Evolutionary conservation across 2,888 invertebrate genomes (phyloP).

Genomic region (Nomada hirtipes): DNA sequence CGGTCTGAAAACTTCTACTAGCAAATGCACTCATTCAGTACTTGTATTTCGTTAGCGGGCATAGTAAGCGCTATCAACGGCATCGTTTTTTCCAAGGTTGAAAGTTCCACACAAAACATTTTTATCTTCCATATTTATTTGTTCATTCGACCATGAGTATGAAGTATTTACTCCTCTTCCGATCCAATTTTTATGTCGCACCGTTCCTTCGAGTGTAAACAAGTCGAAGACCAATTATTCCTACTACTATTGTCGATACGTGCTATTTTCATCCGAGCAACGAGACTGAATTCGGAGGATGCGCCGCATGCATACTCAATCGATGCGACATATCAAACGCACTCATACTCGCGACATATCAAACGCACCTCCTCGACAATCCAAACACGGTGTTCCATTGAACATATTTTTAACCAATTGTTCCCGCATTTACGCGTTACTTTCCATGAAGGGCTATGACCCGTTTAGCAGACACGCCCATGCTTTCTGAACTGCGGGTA

Average conservation of each 20-base stretch:
- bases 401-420: slow-evolving; percentile 36
- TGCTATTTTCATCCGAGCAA: slow-evolving; percentile 37
- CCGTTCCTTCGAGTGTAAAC: slow-evolving; percentile 39
- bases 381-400: slow-evolving; percentile 2
- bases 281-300: slow-evolving; percentile 14
- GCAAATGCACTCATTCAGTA: neutral
- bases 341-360: slow-evolving; percentile 11
- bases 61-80: neutral
- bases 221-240: slow-evolving; percentile 33
- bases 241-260: slow-evolving; percentile 22
- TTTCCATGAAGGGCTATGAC: slow-evolving; percentile 53
- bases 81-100: slow-evolving; percentile 4
- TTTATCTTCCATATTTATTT: slow-evolving; percentile 40
- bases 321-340: slow-evolving; percentile 19
- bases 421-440: slow-evolving; percentile 33
- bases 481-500: slow-evolving; percentile 39
- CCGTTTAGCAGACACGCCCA: slow-evolving; percentile 50
- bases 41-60: neutral
- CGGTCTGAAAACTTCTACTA: no score
- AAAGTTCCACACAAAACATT: slow-evolving; percentile 8
- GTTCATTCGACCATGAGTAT: neutral
- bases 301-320: slow-evolving; percentile 6
- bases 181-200: slow-evolving; percentile 25
- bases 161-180: neutral
- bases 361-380: neutral